These are phyloP conservation scores for Podarcis lilfordi DNA, from an alignment of 2,797 vertebrate species.

Conservation along the genomic window DNA sequence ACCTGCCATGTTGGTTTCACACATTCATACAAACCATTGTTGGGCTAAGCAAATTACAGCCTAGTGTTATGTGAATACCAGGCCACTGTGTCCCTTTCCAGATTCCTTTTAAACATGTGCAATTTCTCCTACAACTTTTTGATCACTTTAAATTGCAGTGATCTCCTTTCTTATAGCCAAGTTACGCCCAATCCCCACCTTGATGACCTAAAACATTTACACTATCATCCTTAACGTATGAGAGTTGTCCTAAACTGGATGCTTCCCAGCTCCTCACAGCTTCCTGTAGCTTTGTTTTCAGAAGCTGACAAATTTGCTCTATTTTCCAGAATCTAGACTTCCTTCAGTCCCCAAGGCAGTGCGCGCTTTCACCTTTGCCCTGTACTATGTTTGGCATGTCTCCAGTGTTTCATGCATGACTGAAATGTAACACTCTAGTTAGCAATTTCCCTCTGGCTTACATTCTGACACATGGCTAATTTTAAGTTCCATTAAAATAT, in stretches of 20 bases:
- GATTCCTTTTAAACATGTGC: neutral
- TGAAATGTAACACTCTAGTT: slow-evolving; percentile 60
- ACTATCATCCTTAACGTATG: neutral
- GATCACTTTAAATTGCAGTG: neutral
- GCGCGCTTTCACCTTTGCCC: slow-evolving; percentile 2
- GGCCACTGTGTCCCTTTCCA: neutral
- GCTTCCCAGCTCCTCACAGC: neutral
- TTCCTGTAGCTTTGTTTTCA: slow-evolving; percentile 2
- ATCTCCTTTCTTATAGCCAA: neutral
- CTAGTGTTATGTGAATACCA: no score
- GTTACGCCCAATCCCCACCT: neutral
- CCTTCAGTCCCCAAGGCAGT: slow-evolving; percentile 23
- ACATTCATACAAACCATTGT: no score
- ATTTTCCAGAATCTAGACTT: slow-evolving; percentile 28
- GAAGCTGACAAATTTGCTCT: slow-evolving; percentile 30
- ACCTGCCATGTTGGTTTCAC: no score
- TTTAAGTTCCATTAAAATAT: slow-evolving; percentile 37
- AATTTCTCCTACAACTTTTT: neutral
- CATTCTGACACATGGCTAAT: slow-evolving; percentile 45
- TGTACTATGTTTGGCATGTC: slow-evolving; percentile 51
- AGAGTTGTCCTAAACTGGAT: neutral
- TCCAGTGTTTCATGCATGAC: slow-evolving; percentile 45
- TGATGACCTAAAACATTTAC: slow-evolving; percentile 13
- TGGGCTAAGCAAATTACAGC: no score
- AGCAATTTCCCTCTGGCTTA: slow-evolving; percentile 51